Conservation (phyloP, 2,113 vertebrate genomes). For the Ochotona curzoniae region DNA sequence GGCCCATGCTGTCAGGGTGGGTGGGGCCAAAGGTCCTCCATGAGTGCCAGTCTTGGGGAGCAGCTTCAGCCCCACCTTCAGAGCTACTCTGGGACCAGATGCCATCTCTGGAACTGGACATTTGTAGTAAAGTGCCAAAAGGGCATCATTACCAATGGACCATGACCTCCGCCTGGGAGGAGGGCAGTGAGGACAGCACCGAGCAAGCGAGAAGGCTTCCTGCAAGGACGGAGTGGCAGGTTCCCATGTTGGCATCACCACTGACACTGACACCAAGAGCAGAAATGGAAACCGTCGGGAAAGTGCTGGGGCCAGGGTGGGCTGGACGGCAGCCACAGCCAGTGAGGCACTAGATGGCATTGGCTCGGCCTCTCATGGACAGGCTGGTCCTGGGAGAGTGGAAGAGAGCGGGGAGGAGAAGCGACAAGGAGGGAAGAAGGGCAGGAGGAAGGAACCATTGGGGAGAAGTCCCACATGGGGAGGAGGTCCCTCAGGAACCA, state of each 20-base stretch:
- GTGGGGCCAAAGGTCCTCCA: neutral
- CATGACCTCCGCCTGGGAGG: slow-evolving; percentile 50
- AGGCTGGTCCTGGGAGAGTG: rapidly evolving
- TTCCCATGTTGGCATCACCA: slow-evolving; percentile 17
- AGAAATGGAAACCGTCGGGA: slow-evolving; percentile 91
- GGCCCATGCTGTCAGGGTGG: neutral
- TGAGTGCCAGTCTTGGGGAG: neutral
- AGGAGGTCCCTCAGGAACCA: rapidly evolving
- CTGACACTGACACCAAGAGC: slow-evolving; percentile 88
- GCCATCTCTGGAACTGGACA: slow-evolving; percentile 62
- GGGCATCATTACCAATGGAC: slow-evolving; percentile 62
- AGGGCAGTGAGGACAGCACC: neutral
- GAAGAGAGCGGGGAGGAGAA: neutral
- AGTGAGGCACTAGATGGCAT: neutral
- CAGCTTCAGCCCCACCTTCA: neutral
- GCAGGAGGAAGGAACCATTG: no score
- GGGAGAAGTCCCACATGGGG: neutral
- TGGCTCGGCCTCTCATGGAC: neutral
- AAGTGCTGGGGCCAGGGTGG: slow-evolving; percentile 86
- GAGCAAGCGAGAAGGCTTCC: slow-evolving; percentile 24
- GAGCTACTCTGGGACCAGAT: neutral
- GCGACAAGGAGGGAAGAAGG: rapidly evolving
- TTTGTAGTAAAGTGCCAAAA: slow-evolving; percentile 75
- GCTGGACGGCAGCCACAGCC: slow-evolving; percentile 83
- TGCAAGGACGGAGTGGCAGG: slow-evolving; percentile 36